A percentile compares a stretch with the other conserved stretches of the same genome.
phyloP scores from a whole-genome alignment of 1,140 invertebrate genomes.

The Nebria ingens region DNA sequence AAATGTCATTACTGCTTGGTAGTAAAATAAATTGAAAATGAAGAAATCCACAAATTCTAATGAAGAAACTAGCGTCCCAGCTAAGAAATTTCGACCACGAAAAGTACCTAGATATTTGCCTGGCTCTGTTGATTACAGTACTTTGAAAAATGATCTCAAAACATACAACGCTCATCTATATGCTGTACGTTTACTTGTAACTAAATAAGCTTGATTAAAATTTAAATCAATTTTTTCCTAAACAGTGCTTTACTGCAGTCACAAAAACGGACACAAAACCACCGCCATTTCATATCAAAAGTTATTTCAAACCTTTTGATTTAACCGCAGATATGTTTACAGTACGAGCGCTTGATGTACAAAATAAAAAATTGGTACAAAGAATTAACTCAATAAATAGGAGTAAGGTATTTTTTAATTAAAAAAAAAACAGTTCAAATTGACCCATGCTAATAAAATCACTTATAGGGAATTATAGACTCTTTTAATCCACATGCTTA shows the following conservation, averaged over 20 bases:
- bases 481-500: not conserved
- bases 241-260: not conserved
- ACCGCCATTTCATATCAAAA: not conserved
- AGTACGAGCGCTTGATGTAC: not conserved
- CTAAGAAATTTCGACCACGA: not conserved
- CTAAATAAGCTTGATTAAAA: not conserved
- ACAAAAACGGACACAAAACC: not conserved
- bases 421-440: not conserved
- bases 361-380: not conserved
- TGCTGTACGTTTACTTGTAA: not conserved
- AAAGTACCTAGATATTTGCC: not conserved
- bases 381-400: not conserved
- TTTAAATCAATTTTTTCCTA: not conserved
- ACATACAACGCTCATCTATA: not conserved
- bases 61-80: not conserved
- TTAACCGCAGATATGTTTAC: not conserved
- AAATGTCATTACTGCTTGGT: not conserved
- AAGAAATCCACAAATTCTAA: not conserved
- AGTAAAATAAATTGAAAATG: not conserved
- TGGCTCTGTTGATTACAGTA: not conserved
- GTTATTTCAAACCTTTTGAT: not conserved
- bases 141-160: not conserved
- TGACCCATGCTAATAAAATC: not conserved
- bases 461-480: not conserved
- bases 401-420: not conserved